These are phyloP conservation scores for Neotragus moschatus DNA, from an alignment of 2,113 vertebrate genomes.

Conservation along the genomic window DNA sequence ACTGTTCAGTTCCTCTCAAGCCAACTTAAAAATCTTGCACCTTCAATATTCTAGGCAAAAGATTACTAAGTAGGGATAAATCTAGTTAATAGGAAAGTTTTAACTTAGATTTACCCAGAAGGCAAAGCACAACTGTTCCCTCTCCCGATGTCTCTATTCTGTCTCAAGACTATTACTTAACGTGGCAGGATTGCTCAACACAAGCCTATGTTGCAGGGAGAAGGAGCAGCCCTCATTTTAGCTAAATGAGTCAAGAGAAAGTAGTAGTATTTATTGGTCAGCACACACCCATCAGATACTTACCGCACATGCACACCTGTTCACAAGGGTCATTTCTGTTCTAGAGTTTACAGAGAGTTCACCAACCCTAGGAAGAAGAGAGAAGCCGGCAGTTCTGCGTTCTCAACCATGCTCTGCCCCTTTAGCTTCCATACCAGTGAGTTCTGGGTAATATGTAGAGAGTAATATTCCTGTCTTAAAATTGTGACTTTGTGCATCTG, in stretches of 20 bases:
- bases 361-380: constrained; percentile 3
- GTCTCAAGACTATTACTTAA: constrained; percentile 25
- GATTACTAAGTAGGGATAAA: not conserved
- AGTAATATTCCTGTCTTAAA: not conserved
- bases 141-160: not conserved
- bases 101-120: not conserved
- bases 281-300: not conserved
- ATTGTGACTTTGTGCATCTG: not conserved
- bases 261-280: not conserved
- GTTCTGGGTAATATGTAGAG: not conserved
- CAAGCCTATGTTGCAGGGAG: not conserved
- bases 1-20: not conserved
- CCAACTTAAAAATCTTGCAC: not conserved
- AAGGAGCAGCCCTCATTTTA: not conserved
- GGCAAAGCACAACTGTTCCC: not conserved
- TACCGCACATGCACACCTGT: not conserved
- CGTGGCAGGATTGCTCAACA: not conserved
- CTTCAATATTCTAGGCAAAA: not conserved
- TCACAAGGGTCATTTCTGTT: not conserved
- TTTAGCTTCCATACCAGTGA: not conserved
- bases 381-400: not conserved
- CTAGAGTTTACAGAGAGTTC: constrained; percentile 32
- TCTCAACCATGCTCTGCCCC: not conserved
- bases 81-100: not conserved
- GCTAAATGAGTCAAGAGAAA: constrained; percentile 52